Base-by-base conservation (phyloP, 2,888 invertebrate genomes). In the Trachelus tabidus region DNA sequence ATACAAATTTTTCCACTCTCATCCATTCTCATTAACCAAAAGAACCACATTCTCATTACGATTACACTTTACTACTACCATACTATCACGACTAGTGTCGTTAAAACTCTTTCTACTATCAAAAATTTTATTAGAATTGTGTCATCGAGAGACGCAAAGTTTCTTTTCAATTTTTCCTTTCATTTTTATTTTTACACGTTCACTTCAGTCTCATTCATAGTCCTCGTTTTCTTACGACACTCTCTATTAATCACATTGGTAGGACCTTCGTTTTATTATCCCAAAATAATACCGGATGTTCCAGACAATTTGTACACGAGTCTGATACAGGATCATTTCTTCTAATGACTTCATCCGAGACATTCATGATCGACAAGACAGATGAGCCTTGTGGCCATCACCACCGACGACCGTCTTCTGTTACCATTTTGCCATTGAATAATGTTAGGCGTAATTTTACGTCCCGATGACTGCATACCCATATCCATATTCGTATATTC, bases 371-470 rank as follows among this genome's bases (percentile, higher is more conserved):
- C 40, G 40, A 23, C 40, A 56, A 23, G 40, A 23, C 23, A 56
- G 40, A 56, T 30, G 69, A 75, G 69, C 77, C 73, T 73, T 33
- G 75, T 68, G 76, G 75, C 69, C 76, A 80, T 37, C 37, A 69
- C 23, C 23, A 56, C 40, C 40, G 40, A 23, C 23, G 73, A 69
- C 68, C 73, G 75, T 71, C 56, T 81, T 78, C 35, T 73, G 79
- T 82, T 79, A 81, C 79, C 81, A 79, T 79, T 82, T 77, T 78
- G 71, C 77, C 80, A 81, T 81, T 79, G 73, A 79, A 37, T 74
- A 69, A 34, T 71, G 33, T 71, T 34, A 71, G 71, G 71, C 71
- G 33, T 71, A n/a, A 71, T n/a, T 33, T 71, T 71, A 71, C 71
- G 71, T 71, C 33, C 31, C 71, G 35, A 34, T 76, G 34, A 68